Evolutionary conservation across 2,113 vertebrate species (phyloP), one percentile per base, ranked within the genome.

Genomic region (Hydrolagus affinis): DNA sequence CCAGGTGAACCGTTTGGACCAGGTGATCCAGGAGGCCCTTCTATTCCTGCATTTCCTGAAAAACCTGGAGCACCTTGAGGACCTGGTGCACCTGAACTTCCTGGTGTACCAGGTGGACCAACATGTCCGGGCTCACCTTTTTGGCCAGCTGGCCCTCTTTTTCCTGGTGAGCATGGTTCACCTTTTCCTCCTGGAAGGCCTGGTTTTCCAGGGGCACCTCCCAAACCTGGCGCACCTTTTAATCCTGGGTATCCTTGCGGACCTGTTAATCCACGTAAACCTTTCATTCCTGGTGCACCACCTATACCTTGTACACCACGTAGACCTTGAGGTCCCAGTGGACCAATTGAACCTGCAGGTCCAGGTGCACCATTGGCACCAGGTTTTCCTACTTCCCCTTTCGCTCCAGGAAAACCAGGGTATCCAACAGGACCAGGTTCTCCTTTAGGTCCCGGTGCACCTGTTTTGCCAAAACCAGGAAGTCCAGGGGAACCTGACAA

Each of bases 171-270:
- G 62, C 97, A 97, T 87, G 89, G 87, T 89, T 93, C 90, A 76
- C 98, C 98, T 88, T 94, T 92, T 87, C 96, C 92, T 2, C 98
- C 98, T 88, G 96, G 89, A 80, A 95, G 95, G 77, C 98, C 98
- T 64, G 95, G 93, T 86, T 97, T 98, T 75, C 98, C 95, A 73
- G 91, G 87, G 88, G 91, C 90, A 71, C 94, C 94, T 87, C 93
- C 92, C 78, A 89, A 9, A 86, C 94, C 94, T 91, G 92, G 91
- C 85, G 94, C 94, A 90, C 94, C 94, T 87, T 93, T 95, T 86
- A 91, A 86, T 87, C 94, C 94, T 87, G 91, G 94, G 77, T 86
- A 0, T 74, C 94, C 94, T 87, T 89, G 90, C 87, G 91, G 0
- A 85, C 94, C 94, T 77, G 85, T 44, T 70, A 88, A 21, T 87